Base-by-base conservation (phyloP, 2,888 invertebrate species). In the Lissonota sp. region DNA sequence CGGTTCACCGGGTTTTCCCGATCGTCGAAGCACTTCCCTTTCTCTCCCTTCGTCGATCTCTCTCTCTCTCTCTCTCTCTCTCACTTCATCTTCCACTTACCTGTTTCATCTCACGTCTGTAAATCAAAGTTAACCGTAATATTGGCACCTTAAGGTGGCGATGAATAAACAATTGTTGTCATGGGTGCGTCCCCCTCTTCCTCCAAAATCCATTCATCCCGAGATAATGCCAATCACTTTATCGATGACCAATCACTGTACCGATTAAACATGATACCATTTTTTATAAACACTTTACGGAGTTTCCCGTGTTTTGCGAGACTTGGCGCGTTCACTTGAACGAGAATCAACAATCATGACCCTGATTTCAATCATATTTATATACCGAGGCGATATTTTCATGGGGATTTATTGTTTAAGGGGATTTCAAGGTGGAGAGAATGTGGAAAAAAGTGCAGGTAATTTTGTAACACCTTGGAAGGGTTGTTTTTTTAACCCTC, bases 1-100 rank as follows among this genome's bases (percentile, higher is more conserved):
- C 71, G 76, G 83, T 80, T 83, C 77, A 81, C 79, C 77, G 77
- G 66, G 66, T 81, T 79, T 84, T 71, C 26, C 26, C 77, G 71
- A 82, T 82, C 79, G 71, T 51, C 75, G 57, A 60, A 58, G 49
- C 62, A 62, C 46, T 58, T 49, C 10, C 63, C 40, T 44, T 26
- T 57, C 12, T 26, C 69, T 44, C 42, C 63, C 42, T 62, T n/a
- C n/a, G n/a, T n/a, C n/a, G n/a, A n/a, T n/a, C n/a, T n/a, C n/a
- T n/a, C n/a, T n/a, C n/a, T n/a, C n/a, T n/a, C n/a, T n/a, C n/a
- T 49, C 10, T 55, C 40, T 44, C 26, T 57, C 12, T 26, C 69
- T 44, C 42, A 55, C 42, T 62, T 26, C 42, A 39, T 12, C 44
- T 6, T 14, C 6, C 60, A 42, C 62, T 49, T 37, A 49, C 42